phyloP scores from a whole-genome alignment of 1,140 invertebrate species.

The silkworm (Bombyx mori) region DNA sequence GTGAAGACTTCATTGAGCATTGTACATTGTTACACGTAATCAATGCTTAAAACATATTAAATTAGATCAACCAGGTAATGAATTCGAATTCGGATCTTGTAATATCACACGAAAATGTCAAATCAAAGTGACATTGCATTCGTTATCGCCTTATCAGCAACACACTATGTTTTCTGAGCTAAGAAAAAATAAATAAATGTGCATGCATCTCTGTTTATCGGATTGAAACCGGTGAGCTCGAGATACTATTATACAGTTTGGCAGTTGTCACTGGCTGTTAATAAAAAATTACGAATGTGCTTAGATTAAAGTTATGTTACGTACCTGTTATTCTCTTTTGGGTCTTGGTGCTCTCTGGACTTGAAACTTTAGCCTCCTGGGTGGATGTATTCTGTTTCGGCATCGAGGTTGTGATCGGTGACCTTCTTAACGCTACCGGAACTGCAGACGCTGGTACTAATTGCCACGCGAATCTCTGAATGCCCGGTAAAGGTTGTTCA shows the following conservation, averaged over 20 bases:
- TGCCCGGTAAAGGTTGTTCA: constrained; percentile 53
- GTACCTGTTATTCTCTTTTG: constrained; percentile 68
- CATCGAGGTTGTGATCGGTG: constrained; percentile 48
- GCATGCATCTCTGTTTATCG: no score
- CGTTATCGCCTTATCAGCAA: constrained; percentile 9
- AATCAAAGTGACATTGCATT: constrained; percentile 23
- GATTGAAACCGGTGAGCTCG: no score
- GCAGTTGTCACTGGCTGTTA: no score
- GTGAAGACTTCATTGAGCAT: constrained; percentile 3
- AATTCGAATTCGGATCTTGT: no score
- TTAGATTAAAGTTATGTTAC: no score
- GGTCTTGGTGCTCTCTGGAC: constrained; percentile 55
- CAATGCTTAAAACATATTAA: no score
- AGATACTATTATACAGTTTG: no score
- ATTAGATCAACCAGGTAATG: no score
- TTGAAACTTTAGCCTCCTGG: constrained; percentile 49
- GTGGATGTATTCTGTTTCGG: constrained; percentile 33
- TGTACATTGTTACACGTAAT: no score
- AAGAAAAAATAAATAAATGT: background rate
- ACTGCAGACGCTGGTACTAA: constrained; percentile 50
- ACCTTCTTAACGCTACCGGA: constrained; percentile 48
- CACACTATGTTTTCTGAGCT: constrained; percentile 2
- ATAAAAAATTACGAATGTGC: no score
- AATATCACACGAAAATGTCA: constrained; percentile 3
- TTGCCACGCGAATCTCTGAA: constrained; percentile 62